Evolutionary conservation across 23 tunicate species (phyloP).

Genomic region (Corella eumyota): DNA sequence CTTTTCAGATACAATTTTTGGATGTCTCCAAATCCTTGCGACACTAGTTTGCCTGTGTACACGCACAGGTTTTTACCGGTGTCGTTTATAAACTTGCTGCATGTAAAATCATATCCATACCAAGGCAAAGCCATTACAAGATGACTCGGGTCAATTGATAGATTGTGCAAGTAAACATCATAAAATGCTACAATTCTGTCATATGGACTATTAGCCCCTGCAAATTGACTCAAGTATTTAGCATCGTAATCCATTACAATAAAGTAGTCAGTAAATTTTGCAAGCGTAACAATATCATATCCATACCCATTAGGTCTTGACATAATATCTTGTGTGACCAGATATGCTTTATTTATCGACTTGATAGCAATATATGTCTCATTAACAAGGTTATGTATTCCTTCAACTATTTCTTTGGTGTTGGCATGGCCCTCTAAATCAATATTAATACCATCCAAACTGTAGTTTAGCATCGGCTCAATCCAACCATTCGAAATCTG

Average conservation of each 20-base stretch:
- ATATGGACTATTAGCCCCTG: conserved; percentile 64
- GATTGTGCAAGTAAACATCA: conserved; percentile 32
- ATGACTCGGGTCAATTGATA: conserved; percentile 27
- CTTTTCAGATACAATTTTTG: neutral
- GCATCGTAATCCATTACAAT: conserved; percentile 83
- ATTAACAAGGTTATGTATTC: conserved; percentile 18
- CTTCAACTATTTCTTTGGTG: conserved; percentile 20
- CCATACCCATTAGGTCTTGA: conserved; percentile 46
- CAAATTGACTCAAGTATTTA: conserved; percentile 25
- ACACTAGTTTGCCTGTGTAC: conserved; percentile 8
- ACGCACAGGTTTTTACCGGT: conserved; percentile 47
- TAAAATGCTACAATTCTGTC: conserved; percentile 16
- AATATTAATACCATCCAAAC: conserved; percentile 59
- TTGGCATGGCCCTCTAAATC: conserved; percentile 63
- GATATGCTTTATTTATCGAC: conserved; percentile 16
- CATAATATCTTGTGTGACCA: conserved; percentile 43
- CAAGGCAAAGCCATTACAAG: conserved; percentile 78
- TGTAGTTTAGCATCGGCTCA: conserved; percentile 2
- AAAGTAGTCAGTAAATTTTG: conserved; percentile 42
- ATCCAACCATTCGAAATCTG: conserved; percentile 36
- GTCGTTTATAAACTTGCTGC: conserved; percentile 26
- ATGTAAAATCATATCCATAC: conserved; percentile 76
- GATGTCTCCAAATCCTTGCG: conserved; percentile 33
- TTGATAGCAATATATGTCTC: conserved; percentile 29
- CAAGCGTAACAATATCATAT: conserved; percentile 42